Percentiles rank a stretch among this genome's conserved stretches.
Evolutionary conservation across 2,797 vertebrate genomes (phyloP).

Genomic region (Nasua narica): DNA sequence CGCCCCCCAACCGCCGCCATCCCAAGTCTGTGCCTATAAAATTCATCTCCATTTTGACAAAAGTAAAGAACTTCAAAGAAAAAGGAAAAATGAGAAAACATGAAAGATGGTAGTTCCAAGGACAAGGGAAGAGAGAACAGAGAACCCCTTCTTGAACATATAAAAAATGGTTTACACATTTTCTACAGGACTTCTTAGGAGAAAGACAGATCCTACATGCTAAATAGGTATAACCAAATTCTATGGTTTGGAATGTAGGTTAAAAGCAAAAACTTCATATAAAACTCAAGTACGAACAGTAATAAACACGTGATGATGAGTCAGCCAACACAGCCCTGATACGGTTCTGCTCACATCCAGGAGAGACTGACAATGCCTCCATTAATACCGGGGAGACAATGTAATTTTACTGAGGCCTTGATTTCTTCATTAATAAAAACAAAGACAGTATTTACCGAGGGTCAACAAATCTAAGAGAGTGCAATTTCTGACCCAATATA

Average conservation of each 20-base stretch:
- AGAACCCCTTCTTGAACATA: neutral
- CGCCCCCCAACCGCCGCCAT: neutral
- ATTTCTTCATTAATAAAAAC: neutral
- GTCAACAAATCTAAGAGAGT: neutral
- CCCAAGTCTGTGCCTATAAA: neutral
- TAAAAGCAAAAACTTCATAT: neutral
- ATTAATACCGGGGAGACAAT: neutral
- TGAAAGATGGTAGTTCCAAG: neutral
- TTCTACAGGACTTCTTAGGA: neutral
- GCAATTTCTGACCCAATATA: neutral
- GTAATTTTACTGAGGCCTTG: neutral
- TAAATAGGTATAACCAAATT: neutral
- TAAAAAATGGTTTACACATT: neutral
- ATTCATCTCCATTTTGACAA: conserved; percentile 36
- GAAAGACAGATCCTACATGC: neutral
- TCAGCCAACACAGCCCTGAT: accelerated
- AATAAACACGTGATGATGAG: neutral
- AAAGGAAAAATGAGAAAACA: neutral
- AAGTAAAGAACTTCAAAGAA: conserved; percentile 29
- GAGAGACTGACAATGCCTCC: neutral
- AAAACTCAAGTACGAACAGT: neutral
- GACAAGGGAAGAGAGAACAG: neutral
- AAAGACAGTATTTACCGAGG: neutral
- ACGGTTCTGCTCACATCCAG: neutral
- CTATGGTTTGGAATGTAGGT: neutral